These are phyloP conservation scores for Melanitta fusca DNA, from an alignment of 2,797 vertebrate genomes.

Conservation along the genomic window DNA sequence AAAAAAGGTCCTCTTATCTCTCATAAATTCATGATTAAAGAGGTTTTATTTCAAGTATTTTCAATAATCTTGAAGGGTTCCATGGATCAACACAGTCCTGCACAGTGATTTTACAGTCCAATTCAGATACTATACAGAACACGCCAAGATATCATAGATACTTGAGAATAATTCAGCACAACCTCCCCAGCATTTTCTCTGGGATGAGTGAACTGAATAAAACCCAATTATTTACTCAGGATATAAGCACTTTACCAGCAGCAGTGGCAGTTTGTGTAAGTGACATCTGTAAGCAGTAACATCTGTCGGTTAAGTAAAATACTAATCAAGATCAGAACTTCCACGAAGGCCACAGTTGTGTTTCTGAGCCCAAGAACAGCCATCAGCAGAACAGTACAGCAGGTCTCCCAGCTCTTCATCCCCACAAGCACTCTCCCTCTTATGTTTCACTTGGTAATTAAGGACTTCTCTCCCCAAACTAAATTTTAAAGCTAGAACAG, in stretches of 20 bases:
- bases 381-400: background rate
- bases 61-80: background rate
- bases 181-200: background rate
- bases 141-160: background rate
- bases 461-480: background rate
- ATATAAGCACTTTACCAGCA: background rate
- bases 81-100: background rate
- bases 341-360: background rate
- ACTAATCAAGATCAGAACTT: background rate
- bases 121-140: background rate
- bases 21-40: background rate
- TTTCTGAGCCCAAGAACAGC: background rate
- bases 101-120: background rate
- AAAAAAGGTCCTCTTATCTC: background rate
- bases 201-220: background rate
- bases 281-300: background rate
- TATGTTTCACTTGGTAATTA: background rate
- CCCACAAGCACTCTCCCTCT: background rate
- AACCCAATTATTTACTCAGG: background rate
- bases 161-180: background rate
- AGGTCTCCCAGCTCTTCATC: background rate
- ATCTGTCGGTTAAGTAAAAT: background rate
- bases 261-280: background rate
- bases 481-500: conserved; percentile 35
- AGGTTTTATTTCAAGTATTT: background rate